Base-by-base conservation (phyloP, 2,113 vertebrate species). In the Polyodon spathula region DNA sequence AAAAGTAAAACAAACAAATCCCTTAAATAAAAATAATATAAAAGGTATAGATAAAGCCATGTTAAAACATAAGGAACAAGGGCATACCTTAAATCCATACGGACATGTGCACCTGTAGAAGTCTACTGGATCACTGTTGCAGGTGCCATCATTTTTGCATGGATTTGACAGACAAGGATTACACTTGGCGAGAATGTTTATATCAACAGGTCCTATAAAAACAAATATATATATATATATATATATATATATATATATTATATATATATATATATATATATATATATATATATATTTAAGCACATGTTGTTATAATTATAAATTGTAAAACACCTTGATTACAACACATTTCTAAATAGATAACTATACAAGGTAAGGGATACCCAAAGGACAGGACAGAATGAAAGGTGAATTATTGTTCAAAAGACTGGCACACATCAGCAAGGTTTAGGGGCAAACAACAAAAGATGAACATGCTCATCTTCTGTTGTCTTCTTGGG, bases 101-200 rank as follows among this genome's bases (percentile, higher is more conserved):
- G 95, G 96, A 59, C 96, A 99, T 63, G 89, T 94, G 70, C 96
- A 99, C 68, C 92, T 87, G 62, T 99, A 98, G 78, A 93, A 98
- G 72, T 95, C 88, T 54, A 99, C 93, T 0, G 94, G 93, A 69
- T 99, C 94, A 15, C 86, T 93, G 68, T 90, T 90, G 78, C 96
- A 99, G 40, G 93, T 95, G 63, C 95, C 96, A 40, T 97, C 93
- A 27, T 99, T 97, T 76, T 91, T 92, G 83, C 96, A 99, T 0
- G 96, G 96, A 71, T 83, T 95, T 37, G 96, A 98, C 61, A 99
- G 81, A 67, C 96, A 99, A 2, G 96, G 95, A n/a, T 92, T 90
- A 74, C 96, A 99, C 69, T 99, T 99, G 17, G 95, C 92, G 68
- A 93, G 89, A 73, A 99, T 92, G 65, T 40, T 88, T 60, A 95